Evolutionary conservation across 2,797 vertebrate species (phyloP).

Genomic region (Adrianichthys oophorus): DNA sequence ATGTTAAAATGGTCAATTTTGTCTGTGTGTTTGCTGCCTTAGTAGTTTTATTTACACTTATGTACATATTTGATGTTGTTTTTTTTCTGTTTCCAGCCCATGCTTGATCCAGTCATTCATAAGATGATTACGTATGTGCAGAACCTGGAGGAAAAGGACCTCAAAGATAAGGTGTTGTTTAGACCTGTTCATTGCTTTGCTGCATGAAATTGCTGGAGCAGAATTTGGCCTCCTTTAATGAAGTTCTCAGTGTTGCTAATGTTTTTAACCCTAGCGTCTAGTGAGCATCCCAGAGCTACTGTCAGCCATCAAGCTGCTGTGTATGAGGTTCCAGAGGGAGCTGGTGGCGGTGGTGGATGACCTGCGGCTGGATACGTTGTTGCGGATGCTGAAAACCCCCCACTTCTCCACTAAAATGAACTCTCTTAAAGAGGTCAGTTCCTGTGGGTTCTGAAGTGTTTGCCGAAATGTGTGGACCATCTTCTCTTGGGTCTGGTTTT

Average conservation of each 20-base stretch:
- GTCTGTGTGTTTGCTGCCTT: conserved; percentile 19
- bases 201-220: neutral
- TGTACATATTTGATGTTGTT: conserved; percentile 16
- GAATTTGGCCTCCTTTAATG: neutral
- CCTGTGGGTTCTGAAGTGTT: neutral
- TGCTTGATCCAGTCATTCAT: conserved; percentile 97
- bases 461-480: no score
- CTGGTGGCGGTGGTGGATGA: conserved; percentile 93
- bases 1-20: conserved; percentile 12
- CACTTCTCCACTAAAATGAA: conserved; percentile 99
- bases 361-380: conserved; percentile 91
- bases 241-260: no score
- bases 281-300: conserved; percentile 97
- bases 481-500: no score
- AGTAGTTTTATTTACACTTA: neutral
- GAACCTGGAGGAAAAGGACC: conserved; percentile 97
- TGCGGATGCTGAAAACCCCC: conserved; percentile 97
- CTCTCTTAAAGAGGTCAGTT: conserved; percentile 94
- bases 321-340: conserved; percentile 97
- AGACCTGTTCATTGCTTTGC: neutral
- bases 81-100: conserved; percentile 80
- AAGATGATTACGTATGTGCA: conserved; percentile 98
- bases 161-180: conserved; percentile 93
- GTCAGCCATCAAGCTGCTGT: conserved; percentile 96
- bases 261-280: conserved; percentile 79